Evolutionary conservation across 2,888 invertebrate species (phyloP).

Genomic region (Lasius fuliginosus): DNA sequence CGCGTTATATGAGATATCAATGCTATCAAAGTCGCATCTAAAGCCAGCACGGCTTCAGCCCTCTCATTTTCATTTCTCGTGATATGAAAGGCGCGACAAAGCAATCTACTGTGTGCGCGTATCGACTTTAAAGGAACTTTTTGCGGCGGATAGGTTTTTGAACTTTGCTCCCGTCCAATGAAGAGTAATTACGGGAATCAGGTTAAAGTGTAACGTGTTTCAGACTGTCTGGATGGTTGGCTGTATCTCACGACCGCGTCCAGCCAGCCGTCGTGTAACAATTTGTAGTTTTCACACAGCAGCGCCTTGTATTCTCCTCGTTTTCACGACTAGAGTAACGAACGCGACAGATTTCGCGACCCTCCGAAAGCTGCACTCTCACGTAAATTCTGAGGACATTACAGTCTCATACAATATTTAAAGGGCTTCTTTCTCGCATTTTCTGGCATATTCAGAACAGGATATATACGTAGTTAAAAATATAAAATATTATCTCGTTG

Average conservation of each 20-base stretch:
- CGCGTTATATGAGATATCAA: background rate
- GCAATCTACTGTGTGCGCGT: background rate
- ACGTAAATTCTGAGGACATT: slow-evolving; percentile 29
- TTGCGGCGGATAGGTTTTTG: slow-evolving; percentile 31
- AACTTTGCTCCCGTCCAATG: slow-evolving; percentile 39
- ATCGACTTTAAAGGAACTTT: slow-evolving; percentile 22
- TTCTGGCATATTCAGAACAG: background rate
- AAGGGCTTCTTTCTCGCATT: background rate
- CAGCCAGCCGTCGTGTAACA: slow-evolving; percentile 43
- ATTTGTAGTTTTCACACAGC: slow-evolving; percentile 50
- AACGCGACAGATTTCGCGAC: slow-evolving; percentile 45
- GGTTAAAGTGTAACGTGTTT: slow-evolving; percentile 42
- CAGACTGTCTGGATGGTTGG: background rate
- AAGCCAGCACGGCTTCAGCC: background rate
- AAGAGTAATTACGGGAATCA: slow-evolving; percentile 47
- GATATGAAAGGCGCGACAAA: background rate
- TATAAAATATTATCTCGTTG: slow-evolving; percentile 1
- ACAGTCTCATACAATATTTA: slow-evolving; percentile 9
- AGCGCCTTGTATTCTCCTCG: slow-evolving; percentile 15
- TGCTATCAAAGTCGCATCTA: background rate
- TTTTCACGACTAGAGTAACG: slow-evolving; percentile 32
- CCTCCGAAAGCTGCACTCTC: slow-evolving; percentile 16
- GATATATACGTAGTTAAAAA: slow-evolving; percentile 1
- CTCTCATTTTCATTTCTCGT: slow-evolving; percentile 15
- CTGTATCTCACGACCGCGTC: slow-evolving; percentile 27